phyloP scores from a whole-genome alignment of 1,140 invertebrate genomes.

The Lepidurus couesii region DNA sequence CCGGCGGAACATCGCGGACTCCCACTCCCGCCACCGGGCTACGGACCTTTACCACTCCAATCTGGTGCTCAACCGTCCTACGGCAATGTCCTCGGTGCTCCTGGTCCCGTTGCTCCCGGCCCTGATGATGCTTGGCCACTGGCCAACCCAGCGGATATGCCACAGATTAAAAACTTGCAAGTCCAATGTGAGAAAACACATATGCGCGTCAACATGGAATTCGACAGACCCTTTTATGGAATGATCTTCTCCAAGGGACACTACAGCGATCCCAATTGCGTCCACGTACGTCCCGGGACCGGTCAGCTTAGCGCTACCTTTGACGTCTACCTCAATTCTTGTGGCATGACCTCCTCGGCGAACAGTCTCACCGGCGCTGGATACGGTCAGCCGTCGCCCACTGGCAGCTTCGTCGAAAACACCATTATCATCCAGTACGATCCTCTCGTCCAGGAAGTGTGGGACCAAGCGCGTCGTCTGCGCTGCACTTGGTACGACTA shows the following conservation, averaged over 20 bases:
- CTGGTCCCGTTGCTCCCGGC: conserved; percentile 38
- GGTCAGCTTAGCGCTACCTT: conserved; percentile 84
- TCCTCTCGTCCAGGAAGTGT: conserved; percentile 87
- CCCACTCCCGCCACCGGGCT: conserved; percentile 57
- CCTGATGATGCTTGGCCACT: conserved; percentile 75
- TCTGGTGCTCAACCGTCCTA: conserved; percentile 47
- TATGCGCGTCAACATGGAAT: conserved; percentile 90
- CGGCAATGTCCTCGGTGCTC: conserved; percentile 40
- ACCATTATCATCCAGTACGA: conserved; percentile 93
- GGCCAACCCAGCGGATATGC: conserved; percentile 68
- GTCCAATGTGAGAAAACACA: conserved; percentile 93
- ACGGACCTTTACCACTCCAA: conserved; percentile 44
- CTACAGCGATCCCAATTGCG: conserved; percentile 84
- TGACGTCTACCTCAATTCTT: conserved; percentile 84
- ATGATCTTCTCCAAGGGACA: conserved; percentile 84
- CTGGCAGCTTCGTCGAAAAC: conserved; percentile 88
- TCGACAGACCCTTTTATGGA: conserved; percentile 89
- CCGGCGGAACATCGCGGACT: conserved; percentile 69
- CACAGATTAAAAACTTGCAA: conserved; percentile 83
- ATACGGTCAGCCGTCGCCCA: conserved; percentile 71
- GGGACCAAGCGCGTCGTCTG: conserved; percentile 69
- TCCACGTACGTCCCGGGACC: conserved; percentile 80
- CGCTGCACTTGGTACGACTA: conserved; percentile 92
- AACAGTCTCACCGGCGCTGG: conserved; percentile 47
- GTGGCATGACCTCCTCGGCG: conserved; percentile 81